A percentile compares a stretch with the other conserved stretches of the same genome.
Evolutionary conservation across 2,113 vertebrate species (phyloP).

Genomic region (Heterochromis multidens): DNA sequence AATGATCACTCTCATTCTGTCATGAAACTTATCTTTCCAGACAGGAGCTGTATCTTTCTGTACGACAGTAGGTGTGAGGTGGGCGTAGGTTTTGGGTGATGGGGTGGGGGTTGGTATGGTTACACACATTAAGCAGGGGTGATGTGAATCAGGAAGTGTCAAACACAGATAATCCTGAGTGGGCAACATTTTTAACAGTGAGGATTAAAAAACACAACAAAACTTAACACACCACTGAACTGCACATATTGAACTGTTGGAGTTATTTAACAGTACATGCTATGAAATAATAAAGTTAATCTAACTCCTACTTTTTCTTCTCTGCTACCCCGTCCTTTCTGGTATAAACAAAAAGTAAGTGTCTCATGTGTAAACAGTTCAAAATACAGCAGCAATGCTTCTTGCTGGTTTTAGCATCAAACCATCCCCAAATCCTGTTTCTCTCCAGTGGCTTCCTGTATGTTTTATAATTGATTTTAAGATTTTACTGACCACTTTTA

Average conservation of each 20-base stretch:
- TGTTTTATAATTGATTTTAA: neutral
- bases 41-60: neutral
- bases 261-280: neutral
- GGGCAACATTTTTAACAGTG: neutral
- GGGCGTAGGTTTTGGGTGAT: rapidly evolving
- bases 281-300: neutral
- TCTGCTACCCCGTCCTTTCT: neutral
- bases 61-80: neutral
- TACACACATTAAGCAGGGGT: neutral
- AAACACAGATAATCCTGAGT: neutral
- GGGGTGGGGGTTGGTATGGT: neutral
- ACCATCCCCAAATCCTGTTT: neutral
- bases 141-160: too few relatives aligned
- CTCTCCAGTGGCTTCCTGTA: neutral
- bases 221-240: rapidly evolving
- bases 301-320: neutral
- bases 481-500: neutral
- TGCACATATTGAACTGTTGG: rapidly evolving
- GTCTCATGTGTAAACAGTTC: neutral
- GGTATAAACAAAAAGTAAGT: neutral
- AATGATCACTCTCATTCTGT: neutral
- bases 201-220: neutral
- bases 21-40: neutral
- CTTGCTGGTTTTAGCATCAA: neutral
- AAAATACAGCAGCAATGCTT: neutral